phyloP scores from a whole-genome alignment of 2,888 invertebrate genomes.

The Macrophya annulata region DNA sequence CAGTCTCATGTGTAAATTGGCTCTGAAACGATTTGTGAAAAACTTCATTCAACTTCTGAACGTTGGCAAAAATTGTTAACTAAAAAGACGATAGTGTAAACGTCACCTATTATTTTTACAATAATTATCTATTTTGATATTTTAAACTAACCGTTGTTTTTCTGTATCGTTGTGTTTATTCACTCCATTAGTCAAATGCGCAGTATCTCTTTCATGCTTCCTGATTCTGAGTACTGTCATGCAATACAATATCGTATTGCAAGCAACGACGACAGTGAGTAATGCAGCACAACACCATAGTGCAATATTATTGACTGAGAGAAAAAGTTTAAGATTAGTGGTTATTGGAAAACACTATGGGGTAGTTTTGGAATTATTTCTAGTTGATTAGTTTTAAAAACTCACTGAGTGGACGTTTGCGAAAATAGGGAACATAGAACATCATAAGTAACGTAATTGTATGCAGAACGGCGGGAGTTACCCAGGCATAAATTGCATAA shows the following conservation, averaged over 20 bases:
- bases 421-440: background rate
- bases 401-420: background rate
- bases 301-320: background rate
- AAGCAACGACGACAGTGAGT: background rate
- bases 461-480: background rate
- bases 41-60: background rate
- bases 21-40: background rate
- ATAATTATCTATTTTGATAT: background rate
- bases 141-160: background rate
- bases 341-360: background rate
- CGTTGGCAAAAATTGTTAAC: background rate
- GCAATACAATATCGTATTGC: background rate
- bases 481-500: constrained; percentile 21
- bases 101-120: background rate
- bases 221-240: background rate
- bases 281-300: constrained; percentile 6
- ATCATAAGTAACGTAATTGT: background rate
- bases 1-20: constrained; percentile 5
- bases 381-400: background rate
- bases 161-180: background rate
- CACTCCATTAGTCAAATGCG: background rate
- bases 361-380: background rate
- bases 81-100: background rate
- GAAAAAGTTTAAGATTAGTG: background rate
- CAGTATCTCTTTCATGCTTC: background rate